phyloP scores from a whole-genome alignment of 2,113 vertebrate species.

The Cyanistes caeruleus region DNA sequence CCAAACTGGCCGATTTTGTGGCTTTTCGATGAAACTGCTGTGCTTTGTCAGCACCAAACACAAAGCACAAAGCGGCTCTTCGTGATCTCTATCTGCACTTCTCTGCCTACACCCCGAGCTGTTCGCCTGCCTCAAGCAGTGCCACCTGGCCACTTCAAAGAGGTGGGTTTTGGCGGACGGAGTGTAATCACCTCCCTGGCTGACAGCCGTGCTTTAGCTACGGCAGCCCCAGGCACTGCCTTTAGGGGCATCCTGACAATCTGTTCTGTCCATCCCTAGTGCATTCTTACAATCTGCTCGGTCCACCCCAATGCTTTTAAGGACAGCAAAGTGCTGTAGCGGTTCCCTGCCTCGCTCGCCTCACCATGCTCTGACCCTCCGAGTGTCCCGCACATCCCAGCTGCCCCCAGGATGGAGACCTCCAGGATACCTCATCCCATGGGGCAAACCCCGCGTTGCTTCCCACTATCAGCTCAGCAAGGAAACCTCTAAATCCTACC shows the following conservation, averaged over 20 bases:
- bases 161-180: neutral
- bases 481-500: constrained; percentile 31
- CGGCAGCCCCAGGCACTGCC: neutral
- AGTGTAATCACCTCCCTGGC: neutral
- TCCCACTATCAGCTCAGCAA: neutral
- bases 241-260: neutral
- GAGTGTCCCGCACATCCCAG: neutral
- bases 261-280: neutral
- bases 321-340: rapidly evolving
- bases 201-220: neutral
- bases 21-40: neutral
- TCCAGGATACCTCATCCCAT: neutral
- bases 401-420: neutral
- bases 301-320: neutral
- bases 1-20: neutral
- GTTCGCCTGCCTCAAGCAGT: neutral
- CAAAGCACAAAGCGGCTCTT: neutral
- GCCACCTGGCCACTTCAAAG: neutral
- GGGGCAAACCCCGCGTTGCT: neutral
- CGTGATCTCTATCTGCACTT: neutral
- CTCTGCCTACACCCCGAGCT: rapidly evolving
- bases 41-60: neutral
- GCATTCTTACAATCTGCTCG: neutral
- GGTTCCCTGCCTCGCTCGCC: neutral
- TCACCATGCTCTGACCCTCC: neutral